phyloP scores from a whole-genome alignment of 2,113 vertebrate genomes.

The Myotis yumanensis region DNA sequence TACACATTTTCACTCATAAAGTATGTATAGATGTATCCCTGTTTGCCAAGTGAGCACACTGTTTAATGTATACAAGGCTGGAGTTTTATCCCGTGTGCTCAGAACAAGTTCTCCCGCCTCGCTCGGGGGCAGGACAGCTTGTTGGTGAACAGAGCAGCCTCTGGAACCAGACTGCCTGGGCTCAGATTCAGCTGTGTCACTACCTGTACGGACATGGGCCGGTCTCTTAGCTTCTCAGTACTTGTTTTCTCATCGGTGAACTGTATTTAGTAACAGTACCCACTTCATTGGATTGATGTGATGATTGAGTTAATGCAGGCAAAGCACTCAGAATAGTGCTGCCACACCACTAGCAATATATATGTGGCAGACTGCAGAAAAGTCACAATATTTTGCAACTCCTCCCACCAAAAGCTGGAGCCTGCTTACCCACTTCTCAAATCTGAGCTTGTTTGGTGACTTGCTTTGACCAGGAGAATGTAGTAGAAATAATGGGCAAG shows the following conservation, averaged over 20 bases:
- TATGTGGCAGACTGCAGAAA: not conserved
- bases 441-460: not conserved
- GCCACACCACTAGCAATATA: not conserved
- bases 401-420: not conserved
- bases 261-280: not conserved
- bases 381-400: not conserved
- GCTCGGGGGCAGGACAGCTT: not conserved
- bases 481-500: not conserved
- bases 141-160: not conserved
- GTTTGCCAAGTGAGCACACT: not conserved
- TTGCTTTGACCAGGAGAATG: not conserved
- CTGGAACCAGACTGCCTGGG: not conserved
- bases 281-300: not conserved
- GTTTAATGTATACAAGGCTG: not conserved
- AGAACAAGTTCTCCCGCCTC: not conserved
- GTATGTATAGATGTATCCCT: not conserved
- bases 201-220: not conserved
- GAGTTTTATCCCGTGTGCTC: not conserved
- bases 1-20: conserved; percentile 30
- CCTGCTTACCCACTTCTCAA: not conserved
- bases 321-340: not conserved
- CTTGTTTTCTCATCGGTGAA: not conserved
- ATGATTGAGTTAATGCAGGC: not conserved
- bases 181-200: not conserved
- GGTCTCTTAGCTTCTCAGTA: not conserved